Evolutionary conservation across 2,797 vertebrate species (phyloP), one percentile per base, ranked within the genome.

Genomic region (Coendou prehensilis): DNA sequence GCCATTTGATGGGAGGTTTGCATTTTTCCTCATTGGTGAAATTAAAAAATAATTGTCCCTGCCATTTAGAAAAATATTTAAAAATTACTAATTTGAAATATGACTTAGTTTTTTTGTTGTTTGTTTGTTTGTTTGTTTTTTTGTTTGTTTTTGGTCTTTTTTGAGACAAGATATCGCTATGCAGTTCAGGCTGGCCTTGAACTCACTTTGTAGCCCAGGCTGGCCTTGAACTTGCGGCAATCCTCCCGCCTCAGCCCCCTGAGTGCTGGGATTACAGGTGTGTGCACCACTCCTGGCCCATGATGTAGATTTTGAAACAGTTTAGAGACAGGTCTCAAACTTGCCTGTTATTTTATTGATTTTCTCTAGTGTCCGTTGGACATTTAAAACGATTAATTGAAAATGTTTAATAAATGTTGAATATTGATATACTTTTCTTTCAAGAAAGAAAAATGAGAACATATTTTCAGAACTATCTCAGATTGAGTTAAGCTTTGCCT

Each of bases 301-400:
- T 59, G 57, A 59, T 6, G 41, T 61, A 71, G 18, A 18, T 84
- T 85, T 95, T 93, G 78, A 80, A 86, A 59, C 57, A 87, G 18
- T 87, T 11, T 90, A 20, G 3, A 13, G n/a, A 54, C 13, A 59
- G 28, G n/a, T 82, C 28, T 96, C 76, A 73, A 41, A 45, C 28
- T 89, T 93, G 11, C 73, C 17, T 80, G 57, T 85, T 88, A 83
- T 88, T 67, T 88, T 78, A 69, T 33, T 92, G 89, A 57, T 87
- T 89, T 89, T 89, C 61, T 45, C 13, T 84, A 93, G 37, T 85
- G 37, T 89, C 67, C 93, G 33, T 61, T 93, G 33, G 50, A 41
- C 57, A 78, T 71, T 89, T 93, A 54, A 89, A 92, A 64, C 81
- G 47, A 76, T 28, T 81, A 88, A 59, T 78, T 90, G 33, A 87